Conservation (phyloP, 2,888 invertebrate genomes). For the Lepetodrilus schrolli region DNA sequence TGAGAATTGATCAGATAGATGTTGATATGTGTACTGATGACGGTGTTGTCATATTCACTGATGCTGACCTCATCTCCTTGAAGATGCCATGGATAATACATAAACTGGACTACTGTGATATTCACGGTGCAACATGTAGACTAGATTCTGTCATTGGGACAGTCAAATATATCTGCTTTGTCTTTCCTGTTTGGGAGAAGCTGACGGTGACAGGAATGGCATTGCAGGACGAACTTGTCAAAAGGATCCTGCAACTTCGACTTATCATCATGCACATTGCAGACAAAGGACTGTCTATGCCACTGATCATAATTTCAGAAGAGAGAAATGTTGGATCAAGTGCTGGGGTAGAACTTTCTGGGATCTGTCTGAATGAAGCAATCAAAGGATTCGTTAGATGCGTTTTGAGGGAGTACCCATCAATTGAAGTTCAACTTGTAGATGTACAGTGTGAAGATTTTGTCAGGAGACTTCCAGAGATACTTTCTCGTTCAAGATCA, state of each 20-base stretch:
- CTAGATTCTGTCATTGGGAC: not conserved
- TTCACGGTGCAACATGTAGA: not conserved
- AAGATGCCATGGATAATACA: not conserved
- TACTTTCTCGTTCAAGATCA: not conserved
- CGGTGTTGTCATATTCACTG: not conserved
- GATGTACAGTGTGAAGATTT: too few species aligned
- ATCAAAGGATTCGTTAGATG: not conserved
- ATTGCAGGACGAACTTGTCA: not conserved
- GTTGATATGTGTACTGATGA: not conserved
- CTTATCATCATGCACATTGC: not conserved
- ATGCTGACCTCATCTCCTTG: not conserved
- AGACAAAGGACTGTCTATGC: not conserved
- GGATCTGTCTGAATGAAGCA: constrained; percentile 4
- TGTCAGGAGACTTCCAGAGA: not conserved
- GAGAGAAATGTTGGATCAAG: not conserved
- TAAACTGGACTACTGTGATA: not conserved
- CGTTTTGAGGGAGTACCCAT: not conserved
- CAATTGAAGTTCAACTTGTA: not conserved
- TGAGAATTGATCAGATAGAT: not conserved
- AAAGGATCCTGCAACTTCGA: not conserved
- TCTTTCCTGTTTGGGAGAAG: not conserved
- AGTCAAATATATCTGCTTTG: not conserved
- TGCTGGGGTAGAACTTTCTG: not conserved
- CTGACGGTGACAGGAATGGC: not conserved
- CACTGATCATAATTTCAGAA: not conserved